Conservation (phyloP, 1,140 invertebrate species). For the Brachionus koreanus region DNA sequence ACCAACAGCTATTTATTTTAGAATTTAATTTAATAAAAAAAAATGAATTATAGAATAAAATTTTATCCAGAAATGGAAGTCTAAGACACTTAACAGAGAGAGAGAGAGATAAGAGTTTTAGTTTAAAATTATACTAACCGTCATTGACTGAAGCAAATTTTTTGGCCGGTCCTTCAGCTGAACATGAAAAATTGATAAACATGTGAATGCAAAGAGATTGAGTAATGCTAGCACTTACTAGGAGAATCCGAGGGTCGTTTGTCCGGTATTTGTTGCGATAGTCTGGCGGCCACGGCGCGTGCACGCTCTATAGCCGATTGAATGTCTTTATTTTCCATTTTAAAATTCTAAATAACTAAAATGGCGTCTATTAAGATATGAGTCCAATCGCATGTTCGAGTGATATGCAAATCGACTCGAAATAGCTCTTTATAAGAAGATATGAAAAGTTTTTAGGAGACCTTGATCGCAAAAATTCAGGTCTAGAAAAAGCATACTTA, state of each 20-base stretch:
- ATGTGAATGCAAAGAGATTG: neutral
- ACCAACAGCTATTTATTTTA: constrained; percentile 23
- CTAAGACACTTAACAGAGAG: neutral
- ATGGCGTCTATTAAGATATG: constrained; percentile 9
- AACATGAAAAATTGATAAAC: neutral
- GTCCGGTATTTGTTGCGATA: constrained; percentile 10
- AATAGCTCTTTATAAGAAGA: neutral
- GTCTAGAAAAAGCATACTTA: neutral
- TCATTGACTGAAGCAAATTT: constrained; percentile 42
- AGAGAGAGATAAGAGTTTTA: constrained; percentile 18
- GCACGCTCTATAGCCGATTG: constrained; percentile 34
- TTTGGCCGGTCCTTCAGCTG: constrained; percentile 38
- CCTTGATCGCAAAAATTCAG: neutral
- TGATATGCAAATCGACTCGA: neutral
- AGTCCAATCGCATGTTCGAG: neutral
- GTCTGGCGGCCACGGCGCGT: constrained; percentile 9
- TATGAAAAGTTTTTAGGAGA: neutral
- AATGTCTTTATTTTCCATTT: constrained; percentile 37
- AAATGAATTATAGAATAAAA: constrained; percentile 21
- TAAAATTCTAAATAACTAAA: constrained; percentile 5
- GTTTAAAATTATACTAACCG: constrained; percentile 27
- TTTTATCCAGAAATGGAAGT: neutral
- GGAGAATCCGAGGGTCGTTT: constrained; percentile 5
- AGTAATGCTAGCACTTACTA: neutral
- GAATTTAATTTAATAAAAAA: constrained; percentile 21